Base-by-base conservation (phyloP, 2,113 vertebrate genomes). In the Glaucidium brasilianum region DNA sequence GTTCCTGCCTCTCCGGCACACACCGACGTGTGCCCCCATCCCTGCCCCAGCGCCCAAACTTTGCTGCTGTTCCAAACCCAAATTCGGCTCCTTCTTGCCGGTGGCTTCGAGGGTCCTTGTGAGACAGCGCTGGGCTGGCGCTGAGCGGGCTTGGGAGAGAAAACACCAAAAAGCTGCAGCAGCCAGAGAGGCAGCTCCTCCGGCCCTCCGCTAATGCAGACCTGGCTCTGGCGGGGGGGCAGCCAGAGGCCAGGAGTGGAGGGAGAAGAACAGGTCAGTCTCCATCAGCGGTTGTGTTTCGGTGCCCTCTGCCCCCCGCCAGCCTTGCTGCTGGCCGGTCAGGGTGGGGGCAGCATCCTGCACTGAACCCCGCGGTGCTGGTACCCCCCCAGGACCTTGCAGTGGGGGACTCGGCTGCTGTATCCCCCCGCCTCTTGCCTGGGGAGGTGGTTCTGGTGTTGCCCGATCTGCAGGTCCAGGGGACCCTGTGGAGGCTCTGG, bases 1-100 rank as follows among this genome's bases (percentile, higher is more conserved):
- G 0, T 80, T 30, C 50, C 77, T 15, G 59, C 30, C 49, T 5
- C 16, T 22, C 64, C 0, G 4, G 73, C 55, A 8, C 29, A 1
- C 67, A 0, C 2, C 20, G 69, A 6, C 0, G 3, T 0, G 1
- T 18, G 21, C 19, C 2, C 64, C 53, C 47, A 3, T 26, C 53
- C 60, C 50, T 26, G 8, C 49, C 59, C 73, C 1, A 0, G 22
- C 0, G 1, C 41, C 32, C 11, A 25, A 68, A 90, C 10, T 75
- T 88, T 76, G 79, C 53, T 10, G 7, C 75, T 23, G 11, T 39
- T 52, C 43, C 49, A 1, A 21, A 21, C 43, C 43, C 75, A 8
- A n/a, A 43, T 18, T 16, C 0, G 1, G 1, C 60, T 80, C 59
- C 34, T 59, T 15, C 15, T 32, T 32, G 7, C 77, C 4, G 2